A percentile compares a stretch with the other conserved stretches of the same genome.
Conservation (phyloP, 92 coral and sea anemone species). For the Desmophyllum pertusum region DNA sequence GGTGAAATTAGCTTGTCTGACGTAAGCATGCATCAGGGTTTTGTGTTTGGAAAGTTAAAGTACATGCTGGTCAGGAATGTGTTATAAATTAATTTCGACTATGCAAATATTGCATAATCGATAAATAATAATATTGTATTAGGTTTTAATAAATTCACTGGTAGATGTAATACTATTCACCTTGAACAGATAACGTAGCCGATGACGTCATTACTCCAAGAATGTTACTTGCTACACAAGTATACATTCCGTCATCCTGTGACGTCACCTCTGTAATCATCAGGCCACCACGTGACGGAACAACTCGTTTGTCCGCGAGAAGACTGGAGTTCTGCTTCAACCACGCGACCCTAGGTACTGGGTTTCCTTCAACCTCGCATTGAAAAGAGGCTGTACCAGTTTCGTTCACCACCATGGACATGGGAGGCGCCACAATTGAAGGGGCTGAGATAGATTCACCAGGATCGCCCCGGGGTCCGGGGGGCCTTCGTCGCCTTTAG, state of each 20-base stretch:
- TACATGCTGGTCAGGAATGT: too few relatives aligned
- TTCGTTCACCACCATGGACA: conserved; percentile 46
- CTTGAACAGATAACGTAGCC: conserved; percentile 62
- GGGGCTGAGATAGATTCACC: conserved; percentile 71
- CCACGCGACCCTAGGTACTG: conserved; percentile 79
- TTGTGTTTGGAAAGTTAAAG: too few relatives aligned
- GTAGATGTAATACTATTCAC: conserved; percentile 13
- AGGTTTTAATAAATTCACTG: too few relatives aligned
- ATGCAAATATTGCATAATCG: too few relatives aligned
- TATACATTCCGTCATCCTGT: conserved; percentile 58
- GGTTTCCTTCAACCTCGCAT: conserved; percentile 70
- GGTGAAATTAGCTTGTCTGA: too few relatives aligned
- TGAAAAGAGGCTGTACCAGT: conserved; percentile 60
- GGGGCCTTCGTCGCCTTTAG: conserved; percentile 66
- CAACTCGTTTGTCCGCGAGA: conserved; percentile 38
- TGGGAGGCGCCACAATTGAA: conserved; percentile 51
- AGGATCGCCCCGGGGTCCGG: conserved; percentile 70
- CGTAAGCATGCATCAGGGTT: too few relatives aligned
- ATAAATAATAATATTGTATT: too few relatives aligned
- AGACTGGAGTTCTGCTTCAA: conserved; percentile 40
- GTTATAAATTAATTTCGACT: too few relatives aligned
- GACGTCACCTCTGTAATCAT: conserved; percentile 44
- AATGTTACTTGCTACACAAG: conserved; percentile 58
- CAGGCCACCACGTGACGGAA: conserved; percentile 51
- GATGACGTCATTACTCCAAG: conserved; percentile 57